Evolutionary conservation across 2,888 invertebrate genomes (phyloP).

Genomic region (Dexiosoma caninum): DNA sequence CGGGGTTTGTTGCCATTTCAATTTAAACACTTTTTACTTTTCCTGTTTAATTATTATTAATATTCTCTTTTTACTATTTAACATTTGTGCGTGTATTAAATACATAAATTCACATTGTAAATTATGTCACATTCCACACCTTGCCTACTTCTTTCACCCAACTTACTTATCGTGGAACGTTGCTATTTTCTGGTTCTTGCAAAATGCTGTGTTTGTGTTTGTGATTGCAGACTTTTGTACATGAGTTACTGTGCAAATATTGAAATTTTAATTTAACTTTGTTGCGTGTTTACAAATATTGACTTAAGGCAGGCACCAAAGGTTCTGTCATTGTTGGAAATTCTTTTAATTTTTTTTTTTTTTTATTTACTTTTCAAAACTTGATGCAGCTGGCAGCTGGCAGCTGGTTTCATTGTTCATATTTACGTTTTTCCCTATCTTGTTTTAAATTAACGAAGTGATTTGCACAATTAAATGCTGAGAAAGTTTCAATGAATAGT

Average conservation of each 20-base stretch:
- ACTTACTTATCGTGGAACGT: too few species aligned
- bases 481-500: not conserved
- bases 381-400: not conserved
- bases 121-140: conserved; percentile 41
- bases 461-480: conserved; percentile 3
- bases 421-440: not conserved
- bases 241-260: conserved; percentile 30
- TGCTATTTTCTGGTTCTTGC: not conserved
- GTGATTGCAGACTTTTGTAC: too few species aligned
- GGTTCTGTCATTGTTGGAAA: conserved; percentile 26
- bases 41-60: not conserved
- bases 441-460: not conserved
- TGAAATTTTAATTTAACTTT: conserved; percentile 60
- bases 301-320: conserved; percentile 18
- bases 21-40: conserved; percentile 4
- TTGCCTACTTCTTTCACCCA: not conserved
- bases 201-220: not conserved
- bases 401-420: not conserved
- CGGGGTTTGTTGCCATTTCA: conserved; percentile 13
- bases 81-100: conserved; percentile 50
- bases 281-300: conserved; percentile 56
- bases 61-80: not conserved
- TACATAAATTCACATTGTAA: conserved; percentile 68
- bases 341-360: too few species aligned
- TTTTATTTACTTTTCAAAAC: not conserved